Base-by-base conservation (phyloP, 2,888 invertebrate genomes). In the Exephanes ischioxanthus region DNA sequence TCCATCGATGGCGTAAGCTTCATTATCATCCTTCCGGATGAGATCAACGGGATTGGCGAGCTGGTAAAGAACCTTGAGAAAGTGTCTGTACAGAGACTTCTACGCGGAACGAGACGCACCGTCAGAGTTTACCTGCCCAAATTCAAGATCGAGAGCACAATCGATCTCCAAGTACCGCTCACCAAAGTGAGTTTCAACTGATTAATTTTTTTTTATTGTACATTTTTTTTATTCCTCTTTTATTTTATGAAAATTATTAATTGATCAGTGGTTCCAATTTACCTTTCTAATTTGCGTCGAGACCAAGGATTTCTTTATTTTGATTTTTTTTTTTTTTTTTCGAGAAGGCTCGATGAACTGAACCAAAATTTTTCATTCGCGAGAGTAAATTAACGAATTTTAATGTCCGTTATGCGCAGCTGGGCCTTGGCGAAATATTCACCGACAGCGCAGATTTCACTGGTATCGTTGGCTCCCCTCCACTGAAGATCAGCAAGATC, bases 111-210 rank as follows among this genome's bases (percentile, higher is more conserved):
- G 37, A 80, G 90, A 0, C 93, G 94, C 0, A 96, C 96, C 92
- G 96, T 98, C 0, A 94, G 95, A 51, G 95, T 98, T 0, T 95
- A 95, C 26, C 92, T 98, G 67, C 98, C 98, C 2, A 97, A 96
- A 93, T 98, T 98, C 93, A 97, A 96, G 93, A 96, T 98, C 70
- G 97, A 98, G 93, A 96, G 96, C 11, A 95, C 96, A 85, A 95
- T 97, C n/a, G 95, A 97, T 86, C 94, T 98, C 61, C 95, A 95
- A 16, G 94, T 94, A 0, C 90, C 96, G n/a, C 93, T 98, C 71
- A 93, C 94, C 19, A 95, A 96, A 95, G 97, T 98, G 94, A 94
- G 91, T 82, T 16, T 22, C 45, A 68, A 22, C 5, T 7, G 19
- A 53, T 2, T 16, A 19, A 5, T n/a, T 53, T 19, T 53, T 53